Evolutionary conservation across 1,140 invertebrate species (phyloP).

Genomic region (Drosophila littoralis): DNA sequence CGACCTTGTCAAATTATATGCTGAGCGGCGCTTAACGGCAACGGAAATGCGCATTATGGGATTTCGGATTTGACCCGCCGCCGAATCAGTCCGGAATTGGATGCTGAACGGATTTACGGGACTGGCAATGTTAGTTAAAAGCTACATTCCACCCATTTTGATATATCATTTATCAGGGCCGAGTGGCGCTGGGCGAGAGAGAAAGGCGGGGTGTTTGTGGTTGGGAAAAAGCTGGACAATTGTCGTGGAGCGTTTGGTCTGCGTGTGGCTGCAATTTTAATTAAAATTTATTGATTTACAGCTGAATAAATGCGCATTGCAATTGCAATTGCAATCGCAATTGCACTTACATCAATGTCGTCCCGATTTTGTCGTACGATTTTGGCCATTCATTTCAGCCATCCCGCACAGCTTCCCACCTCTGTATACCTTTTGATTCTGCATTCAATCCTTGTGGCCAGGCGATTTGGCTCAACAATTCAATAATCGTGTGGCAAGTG

Average conservation of each 20-base stretch:
- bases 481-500: constrained; percentile 8
- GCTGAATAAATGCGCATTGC: constrained; percentile 72
- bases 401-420: background rate
- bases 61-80: constrained; percentile 44
- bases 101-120: constrained; percentile 1
- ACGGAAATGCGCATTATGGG: constrained; percentile 76
- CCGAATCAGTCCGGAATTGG: background rate
- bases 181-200: too few species aligned
- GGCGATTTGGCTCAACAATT: background rate
- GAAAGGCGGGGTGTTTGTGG: background rate
- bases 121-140: constrained; percentile 60
- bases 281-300: constrained; percentile 83
- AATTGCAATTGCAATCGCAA: constrained; percentile 15
- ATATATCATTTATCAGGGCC: constrained; percentile 56
- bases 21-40: constrained; percentile 67
- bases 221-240: constrained; percentile 47
- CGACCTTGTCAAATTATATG: constrained; percentile 79
- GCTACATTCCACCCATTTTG: constrained; percentile 37
- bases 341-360: background rate
- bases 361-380: constrained; percentile 14
- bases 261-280: constrained; percentile 76
- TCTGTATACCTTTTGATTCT: constrained; percentile 12
- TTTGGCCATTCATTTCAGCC: constrained; percentile 2
- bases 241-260: constrained; percentile 49
- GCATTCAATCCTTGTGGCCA: background rate